Evolutionary conservation across 1,140 invertebrate genomes (phyloP).

Genomic region (Artemia franciscana): DNA sequence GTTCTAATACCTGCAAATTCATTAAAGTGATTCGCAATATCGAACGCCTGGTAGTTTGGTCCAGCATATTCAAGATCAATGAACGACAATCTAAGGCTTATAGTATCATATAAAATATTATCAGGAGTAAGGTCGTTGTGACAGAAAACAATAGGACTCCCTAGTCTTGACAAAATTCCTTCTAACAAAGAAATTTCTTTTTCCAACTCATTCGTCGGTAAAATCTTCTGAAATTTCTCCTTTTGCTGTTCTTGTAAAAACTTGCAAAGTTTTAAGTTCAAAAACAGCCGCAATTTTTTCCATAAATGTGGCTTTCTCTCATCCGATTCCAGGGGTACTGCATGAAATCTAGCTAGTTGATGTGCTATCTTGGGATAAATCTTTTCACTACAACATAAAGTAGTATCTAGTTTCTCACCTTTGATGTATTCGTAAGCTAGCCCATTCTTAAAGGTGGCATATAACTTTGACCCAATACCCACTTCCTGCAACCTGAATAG

Average conservation of each 20-base stretch:
- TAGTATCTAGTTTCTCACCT: constrained; percentile 25
- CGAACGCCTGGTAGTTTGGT: not conserved
- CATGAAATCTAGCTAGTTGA: not conserved
- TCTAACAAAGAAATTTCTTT: not conserved
- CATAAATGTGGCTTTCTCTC: not conserved
- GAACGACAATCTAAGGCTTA: not conserved
- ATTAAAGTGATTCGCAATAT: constrained; percentile 72
- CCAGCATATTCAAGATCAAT: not conserved
- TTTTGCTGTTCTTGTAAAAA: not conserved
- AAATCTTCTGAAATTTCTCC: no score
- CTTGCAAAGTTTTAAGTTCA: not conserved
- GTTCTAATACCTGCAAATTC: constrained; percentile 63
- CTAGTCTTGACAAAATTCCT: constrained; percentile 26
- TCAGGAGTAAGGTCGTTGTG: constrained; percentile 91
- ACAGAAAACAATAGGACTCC: constrained; percentile 72
- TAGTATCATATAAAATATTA: constrained; percentile 65
- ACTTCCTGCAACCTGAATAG: constrained; percentile 43
- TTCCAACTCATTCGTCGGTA: no score
- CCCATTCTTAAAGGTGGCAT: constrained; percentile 81
- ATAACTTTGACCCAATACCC: constrained; percentile 57
- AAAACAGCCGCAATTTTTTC: not conserved
- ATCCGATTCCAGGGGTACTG: not conserved
- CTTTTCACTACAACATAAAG: not conserved
- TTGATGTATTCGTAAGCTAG: constrained; percentile 74
- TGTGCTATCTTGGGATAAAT: not conserved